Percentiles rank a stretch among this genome's conserved stretches.
Conservation (phyloP, 2,113 vertebrate species). For the Strigops habroptila region DNA sequence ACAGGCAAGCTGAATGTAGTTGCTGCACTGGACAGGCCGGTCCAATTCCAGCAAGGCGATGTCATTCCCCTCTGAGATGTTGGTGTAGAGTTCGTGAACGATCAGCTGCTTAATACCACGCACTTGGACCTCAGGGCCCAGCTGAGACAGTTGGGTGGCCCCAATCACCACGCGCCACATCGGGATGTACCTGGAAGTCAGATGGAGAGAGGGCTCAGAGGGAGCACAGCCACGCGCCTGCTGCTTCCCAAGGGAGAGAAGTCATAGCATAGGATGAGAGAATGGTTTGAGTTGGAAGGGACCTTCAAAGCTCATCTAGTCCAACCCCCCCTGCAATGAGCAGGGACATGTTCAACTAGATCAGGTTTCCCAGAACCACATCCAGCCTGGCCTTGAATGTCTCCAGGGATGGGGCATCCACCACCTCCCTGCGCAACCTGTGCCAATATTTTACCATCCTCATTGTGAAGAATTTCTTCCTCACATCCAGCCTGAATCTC, state of each 20-base stretch:
- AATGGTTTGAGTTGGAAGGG: neutral
- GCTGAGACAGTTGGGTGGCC: neutral
- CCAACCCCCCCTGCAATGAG: neutral
- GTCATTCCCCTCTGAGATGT: neutral
- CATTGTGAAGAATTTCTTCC: neutral
- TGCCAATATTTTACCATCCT: too few relatives aligned
- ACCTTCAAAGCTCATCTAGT: neutral
- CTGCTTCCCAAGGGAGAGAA: neutral
- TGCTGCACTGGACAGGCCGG: neutral
- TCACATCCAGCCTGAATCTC: neutral
- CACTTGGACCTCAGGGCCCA: neutral
- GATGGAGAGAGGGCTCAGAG: neutral
- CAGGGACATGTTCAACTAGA: neutral
- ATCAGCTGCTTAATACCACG: neutral
- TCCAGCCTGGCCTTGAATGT: too few relatives aligned
- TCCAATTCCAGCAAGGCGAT: slow-evolving; percentile 4
- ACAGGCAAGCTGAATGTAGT: slow-evolving; percentile 23
- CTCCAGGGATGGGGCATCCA: too few relatives aligned
- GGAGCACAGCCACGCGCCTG: neutral
- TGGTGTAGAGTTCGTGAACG: neutral
- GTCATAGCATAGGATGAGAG: neutral
- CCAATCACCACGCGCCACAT: neutral
- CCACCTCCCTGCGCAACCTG: too few relatives aligned
- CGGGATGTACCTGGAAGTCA: neutral
- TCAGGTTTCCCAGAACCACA: neutral